Conservation (phyloP, 2,113 vertebrate species). For the Halichoeres trimaculatus region DNA sequence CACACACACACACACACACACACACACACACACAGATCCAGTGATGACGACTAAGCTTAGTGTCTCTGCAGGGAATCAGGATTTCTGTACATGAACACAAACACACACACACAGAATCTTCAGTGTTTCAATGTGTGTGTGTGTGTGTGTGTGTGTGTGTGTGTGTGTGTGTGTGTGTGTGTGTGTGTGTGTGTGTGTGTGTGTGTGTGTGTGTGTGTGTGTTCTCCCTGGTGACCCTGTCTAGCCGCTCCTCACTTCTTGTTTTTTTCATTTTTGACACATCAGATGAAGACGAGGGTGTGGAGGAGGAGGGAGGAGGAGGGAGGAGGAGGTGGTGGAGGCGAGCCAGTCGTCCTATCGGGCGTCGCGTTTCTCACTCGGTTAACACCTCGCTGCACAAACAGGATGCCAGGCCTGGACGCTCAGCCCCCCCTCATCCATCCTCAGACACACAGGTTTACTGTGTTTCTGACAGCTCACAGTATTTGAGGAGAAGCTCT, state of each 20-base stretch:
- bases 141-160: too few relatives aligned
- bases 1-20: neutral
- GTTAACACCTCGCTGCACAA: slow-evolving; percentile 74
- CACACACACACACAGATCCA: neutral
- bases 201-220: slow-evolving; percentile 48
- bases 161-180: slow-evolving; percentile 31
- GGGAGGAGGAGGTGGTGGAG: slow-evolving; percentile 77
- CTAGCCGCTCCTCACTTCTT: slow-evolving; percentile 43
- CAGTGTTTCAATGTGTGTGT: slow-evolving; percentile 23
- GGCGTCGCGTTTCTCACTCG: slow-evolving; percentile 71
- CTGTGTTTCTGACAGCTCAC: slow-evolving; percentile 41
- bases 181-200: slow-evolving; percentile 31
- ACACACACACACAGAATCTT: too few relatives aligned
- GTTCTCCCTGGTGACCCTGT: slow-evolving; percentile 67
- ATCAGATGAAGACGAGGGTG: slow-evolving; percentile 73
- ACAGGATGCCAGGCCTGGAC: slow-evolving; percentile 71
- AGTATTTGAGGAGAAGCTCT: slow-evolving; percentile 12
- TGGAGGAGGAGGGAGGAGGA: slow-evolving; percentile 69
- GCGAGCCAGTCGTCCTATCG: slow-evolving; percentile 70
- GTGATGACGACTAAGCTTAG: neutral
- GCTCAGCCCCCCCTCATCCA: slow-evolving; percentile 25
- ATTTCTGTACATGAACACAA: slow-evolving; percentile 37
- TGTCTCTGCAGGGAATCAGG: slow-evolving; percentile 40
- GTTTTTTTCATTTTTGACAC: slow-evolving; percentile 63
- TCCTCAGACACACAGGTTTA: slow-evolving; percentile 31